Base-by-base conservation (phyloP, 2,888 invertebrate genomes). In the Dimorphilus gyrociliatus region DNA sequence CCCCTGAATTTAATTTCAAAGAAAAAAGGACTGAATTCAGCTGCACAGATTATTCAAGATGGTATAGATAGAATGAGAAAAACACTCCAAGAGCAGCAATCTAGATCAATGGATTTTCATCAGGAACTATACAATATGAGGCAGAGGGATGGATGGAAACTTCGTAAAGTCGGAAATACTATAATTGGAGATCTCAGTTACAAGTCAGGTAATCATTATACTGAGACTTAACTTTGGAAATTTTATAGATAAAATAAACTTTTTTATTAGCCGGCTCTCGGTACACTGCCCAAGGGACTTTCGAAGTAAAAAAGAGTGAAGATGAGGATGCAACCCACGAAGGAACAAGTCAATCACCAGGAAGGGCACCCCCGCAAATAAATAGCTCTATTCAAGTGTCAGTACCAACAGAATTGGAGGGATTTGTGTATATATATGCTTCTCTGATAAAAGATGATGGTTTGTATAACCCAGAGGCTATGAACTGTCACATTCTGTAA, bases 171-270 rank as follows among this genome's bases (percentile, higher is more conserved):
- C 1, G 84, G 85, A 0, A 86, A 84, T 55, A 77, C 81, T 0
- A 92, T 92, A 34, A 78, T 92, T 30, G 92, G 92, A 0, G 92
- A 92, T 64, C 71, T 92, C 4, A 90, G 90, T 58, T 92, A 90
- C 55, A 72, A 85, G 38, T 86, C 88, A 47, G 71, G 71, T 71
- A 42, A 36, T 38, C 33, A 33, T 35, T 14, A n/a, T n/a, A n/a
- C n/a, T n/a, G n/a, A n/a, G n/a, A n/a, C n/a, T n/a, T n/a, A n/a
- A n/a, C 6, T 29, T 23, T 29, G 14, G 14, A 3, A 10, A n/a
- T 24, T 17, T 18, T 32, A 12, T 26, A 16, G 24, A 2, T 3
- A 10, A 25, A 16, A 5, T 25, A 13, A 13, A 12, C 4, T 18
- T 24, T 31, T n/a, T 29, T 42, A 43, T 10, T 43, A 51, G 88